A percentile compares a stretch with the other conserved stretches of the same genome.
These are phyloP conservation scores for Morpho deidamia DNA, from an alignment of 2,888 invertebrate species.

Conservation along the genomic window DNA sequence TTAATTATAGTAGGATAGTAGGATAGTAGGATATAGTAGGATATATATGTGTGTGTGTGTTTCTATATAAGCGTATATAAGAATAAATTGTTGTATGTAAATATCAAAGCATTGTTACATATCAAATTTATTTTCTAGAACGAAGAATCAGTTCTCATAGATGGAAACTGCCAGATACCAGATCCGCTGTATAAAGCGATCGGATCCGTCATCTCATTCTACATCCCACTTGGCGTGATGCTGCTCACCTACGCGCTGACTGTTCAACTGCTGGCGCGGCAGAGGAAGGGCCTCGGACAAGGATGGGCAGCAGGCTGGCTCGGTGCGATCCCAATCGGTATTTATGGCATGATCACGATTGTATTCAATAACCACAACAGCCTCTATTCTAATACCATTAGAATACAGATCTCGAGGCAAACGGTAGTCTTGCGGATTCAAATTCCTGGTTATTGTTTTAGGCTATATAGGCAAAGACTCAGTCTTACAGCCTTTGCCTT, in stretches of 20 bases:
- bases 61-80: no score
- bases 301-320: slow-evolving; percentile 89
- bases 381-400: no score
- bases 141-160: slow-evolving; percentile 88
- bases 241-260: slow-evolving; percentile 96
- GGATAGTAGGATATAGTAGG: no score
- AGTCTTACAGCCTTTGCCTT: no score
- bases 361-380: not conserved
- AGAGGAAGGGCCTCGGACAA: slow-evolving; percentile 83
- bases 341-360: slow-evolving; percentile 24
- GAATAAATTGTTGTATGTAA: no score
- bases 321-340: slow-evolving; percentile 80
- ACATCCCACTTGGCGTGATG: slow-evolving; percentile 97
- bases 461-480: no score
- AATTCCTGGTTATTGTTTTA: no score
- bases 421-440: no score
- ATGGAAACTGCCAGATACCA: slow-evolving; percentile 91
- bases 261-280: slow-evolving; percentile 89
- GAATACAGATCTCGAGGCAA: no score
- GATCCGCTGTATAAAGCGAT: slow-evolving; percentile 93
- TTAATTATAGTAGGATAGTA: no score
- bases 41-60: no score
- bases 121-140: slow-evolving; percentile 76
- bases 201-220: slow-evolving; percentile 96
- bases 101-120: no score